Percentiles rank a stretch among this genome's conserved stretches.
phyloP scores from a whole-genome alignment of 2,797 vertebrate genomes.

The Phoebastria nigripes region DNA sequence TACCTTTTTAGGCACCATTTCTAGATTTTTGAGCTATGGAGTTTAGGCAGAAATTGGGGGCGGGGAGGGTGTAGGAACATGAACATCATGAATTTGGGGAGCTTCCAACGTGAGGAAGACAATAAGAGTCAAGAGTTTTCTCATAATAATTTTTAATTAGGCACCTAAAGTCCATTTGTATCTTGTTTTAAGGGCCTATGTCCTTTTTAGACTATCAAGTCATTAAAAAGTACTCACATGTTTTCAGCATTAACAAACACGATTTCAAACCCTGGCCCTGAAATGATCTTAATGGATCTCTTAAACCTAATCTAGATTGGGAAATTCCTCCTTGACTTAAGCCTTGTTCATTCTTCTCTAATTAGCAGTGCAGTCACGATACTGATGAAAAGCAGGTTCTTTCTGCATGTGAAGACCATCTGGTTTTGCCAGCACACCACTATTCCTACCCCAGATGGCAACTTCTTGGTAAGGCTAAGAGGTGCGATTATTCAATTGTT shows the following conservation, averaged over 20 bases:
- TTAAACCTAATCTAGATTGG: neutral
- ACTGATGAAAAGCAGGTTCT: neutral
- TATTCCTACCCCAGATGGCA: conserved; percentile 24
- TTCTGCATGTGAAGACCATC: conserved; percentile 7
- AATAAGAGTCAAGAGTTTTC: neutral
- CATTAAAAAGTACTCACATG: neutral
- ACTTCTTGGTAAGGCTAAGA: conserved; percentile 29
- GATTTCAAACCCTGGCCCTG: neutral
- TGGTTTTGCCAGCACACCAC: neutral
- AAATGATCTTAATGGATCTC: neutral
- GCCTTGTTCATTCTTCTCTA: neutral
- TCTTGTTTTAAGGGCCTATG: neutral
- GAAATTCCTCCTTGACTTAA: neutral
- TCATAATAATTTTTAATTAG: neutral
- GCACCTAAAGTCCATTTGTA: neutral
- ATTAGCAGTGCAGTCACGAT: conserved; percentile 3
- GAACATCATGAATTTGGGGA: neutral
- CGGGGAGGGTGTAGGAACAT: neutral
- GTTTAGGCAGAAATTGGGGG: neutral
- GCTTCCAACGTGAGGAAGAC: neutral
- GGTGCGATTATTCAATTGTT: conserved; percentile 13
- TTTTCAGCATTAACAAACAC: neutral
- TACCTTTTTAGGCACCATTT: neutral
- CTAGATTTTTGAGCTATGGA: neutral
- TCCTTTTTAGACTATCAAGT: neutral